Conservation (phyloP, 1,140 invertebrate species). For the Galleria mellonella region DNA sequence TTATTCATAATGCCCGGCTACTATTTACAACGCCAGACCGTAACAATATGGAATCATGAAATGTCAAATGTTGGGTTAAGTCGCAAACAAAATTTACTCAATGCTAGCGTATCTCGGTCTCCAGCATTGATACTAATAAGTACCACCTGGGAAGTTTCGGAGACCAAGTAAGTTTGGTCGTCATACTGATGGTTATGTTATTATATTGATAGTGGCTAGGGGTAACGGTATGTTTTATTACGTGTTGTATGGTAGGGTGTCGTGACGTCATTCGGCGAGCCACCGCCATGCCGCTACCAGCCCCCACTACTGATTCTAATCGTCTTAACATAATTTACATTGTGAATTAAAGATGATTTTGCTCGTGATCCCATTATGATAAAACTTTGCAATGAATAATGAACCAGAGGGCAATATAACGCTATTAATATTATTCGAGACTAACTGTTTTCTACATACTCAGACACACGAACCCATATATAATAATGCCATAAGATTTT, state of each 20-base stretch:
- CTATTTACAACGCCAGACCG: background rate
- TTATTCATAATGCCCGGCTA: conserved; percentile 6
- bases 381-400: conserved; percentile 13
- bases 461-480: too few relatives aligned
- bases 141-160: too few relatives aligned
- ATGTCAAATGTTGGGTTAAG: conserved; percentile 16
- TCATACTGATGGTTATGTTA: background rate
- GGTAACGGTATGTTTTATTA: conserved; percentile 6
- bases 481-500: too few relatives aligned
- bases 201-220: background rate
- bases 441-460: too few relatives aligned
- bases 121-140: too few relatives aligned
- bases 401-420: too few relatives aligned
- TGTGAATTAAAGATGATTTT: conserved; percentile 17
- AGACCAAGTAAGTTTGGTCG: too few relatives aligned
- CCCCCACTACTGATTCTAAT: conserved; percentile 35
- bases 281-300: conserved; percentile 14
- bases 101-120: too few relatives aligned
- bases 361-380: conserved; percentile 12
- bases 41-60: conserved; percentile 10
- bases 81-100: background rate
- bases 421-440: too few relatives aligned
- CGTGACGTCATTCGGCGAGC: conserved; percentile 42
- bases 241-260: conserved; percentile 18
- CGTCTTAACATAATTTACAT: conserved; percentile 32